Base-by-base conservation (phyloP, 1,140 invertebrate genomes). In the Paraescarpia echinospica region DNA sequence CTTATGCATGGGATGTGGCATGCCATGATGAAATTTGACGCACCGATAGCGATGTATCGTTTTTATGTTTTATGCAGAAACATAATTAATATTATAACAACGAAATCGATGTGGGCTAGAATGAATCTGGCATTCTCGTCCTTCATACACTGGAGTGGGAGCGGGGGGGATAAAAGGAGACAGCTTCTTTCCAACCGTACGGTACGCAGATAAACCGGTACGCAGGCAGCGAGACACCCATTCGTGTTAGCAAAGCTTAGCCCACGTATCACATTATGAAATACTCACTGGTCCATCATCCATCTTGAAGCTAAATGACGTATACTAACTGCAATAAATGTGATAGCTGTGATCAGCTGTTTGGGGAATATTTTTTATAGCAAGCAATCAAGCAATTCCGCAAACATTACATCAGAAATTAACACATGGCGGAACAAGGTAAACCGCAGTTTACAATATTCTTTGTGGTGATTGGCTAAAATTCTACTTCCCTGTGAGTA, bases 381-480 rank as follows among this genome's bases (percentile, higher is more conserved):
- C 41, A 41, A 41, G 41, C 41, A 41, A 41, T 41, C 41, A 6
- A 41, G 4, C 41, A 6, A 77, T 77, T 77, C 22, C 59, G 27
- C 59, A 77, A 77, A 77, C 59, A 77, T 77, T 77, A 77, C 59
- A 77, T 77, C 59, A 77, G 59, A 77, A 77, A 77, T 77, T 77
- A 77, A 77, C 59, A 77, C 59, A 77, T 77, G 59, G 59, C 59
- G 59, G 59, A 77, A 77, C 59, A 77, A 77, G 18, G 59, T 77
- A 77, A 12, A 77, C 22, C 59, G 59, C 59, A 77, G 59, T 31
- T 77, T 77, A 77, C 59, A 77, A 27, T 77, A 27, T 77, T 77
- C 59, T 77, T 27, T 77, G 59, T 31, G 59, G 12, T 77, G 59
- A 77, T 77, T 77, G 59, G 59, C 59, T 77, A 77, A 12, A 77